These are phyloP conservation scores for Watsonalla binaria DNA, from an alignment of 2,888 invertebrate species.

Conservation along the genomic window DNA sequence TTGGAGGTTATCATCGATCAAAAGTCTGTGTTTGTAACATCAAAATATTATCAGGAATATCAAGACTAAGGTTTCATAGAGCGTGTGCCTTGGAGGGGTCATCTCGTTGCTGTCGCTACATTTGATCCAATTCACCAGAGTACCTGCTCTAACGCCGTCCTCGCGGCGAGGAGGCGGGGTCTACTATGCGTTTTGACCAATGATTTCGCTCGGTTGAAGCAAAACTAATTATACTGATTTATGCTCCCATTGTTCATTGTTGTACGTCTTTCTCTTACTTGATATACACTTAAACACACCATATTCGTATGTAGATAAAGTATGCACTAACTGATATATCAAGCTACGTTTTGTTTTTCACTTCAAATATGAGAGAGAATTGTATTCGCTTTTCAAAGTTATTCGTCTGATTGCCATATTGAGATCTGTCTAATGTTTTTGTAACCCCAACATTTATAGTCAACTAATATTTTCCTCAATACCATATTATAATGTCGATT, in stretches of 20 bases:
- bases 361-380: slow-evolving; percentile 15
- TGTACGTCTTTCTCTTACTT: slow-evolving; percentile 78
- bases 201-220: slow-evolving; percentile 79
- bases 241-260: slow-evolving; percentile 95
- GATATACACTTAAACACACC: slow-evolving; percentile 48
- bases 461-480: not conserved
- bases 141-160: slow-evolving; percentile 60
- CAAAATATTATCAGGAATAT: no score
- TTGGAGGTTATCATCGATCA: no score
- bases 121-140: slow-evolving; percentile 62
- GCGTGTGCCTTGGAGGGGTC: slow-evolving; percentile 11
- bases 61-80: not conserved
- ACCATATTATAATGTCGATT: no score
- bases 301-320: slow-evolving; percentile 42
- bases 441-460: not conserved
- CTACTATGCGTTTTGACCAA: slow-evolving; percentile 80
- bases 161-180: slow-evolving; percentile 76
- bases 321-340: slow-evolving; percentile 40
- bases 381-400: not conserved
- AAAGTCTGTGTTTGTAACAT: no score
- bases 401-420: not conserved
- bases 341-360: slow-evolving; percentile 35
- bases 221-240: slow-evolving; percentile 97
- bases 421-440: not conserved
- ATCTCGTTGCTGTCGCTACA: slow-evolving; percentile 56